Evolutionary conservation across 2,113 vertebrate genomes (phyloP), one percentile per base, ranked within the genome.

Genomic region (Anser cygnoides): DNA sequence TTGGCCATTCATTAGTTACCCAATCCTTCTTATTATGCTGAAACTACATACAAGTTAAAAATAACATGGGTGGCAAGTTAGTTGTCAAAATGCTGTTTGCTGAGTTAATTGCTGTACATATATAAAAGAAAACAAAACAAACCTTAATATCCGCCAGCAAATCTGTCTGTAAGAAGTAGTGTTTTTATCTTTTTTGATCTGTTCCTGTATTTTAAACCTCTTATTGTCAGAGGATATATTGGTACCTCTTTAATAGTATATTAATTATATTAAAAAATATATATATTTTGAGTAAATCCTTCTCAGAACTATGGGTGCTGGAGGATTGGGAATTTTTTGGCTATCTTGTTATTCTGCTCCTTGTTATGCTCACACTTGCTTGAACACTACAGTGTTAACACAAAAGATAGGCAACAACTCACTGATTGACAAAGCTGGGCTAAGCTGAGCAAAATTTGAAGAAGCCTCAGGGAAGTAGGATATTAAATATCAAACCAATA

Each of bases 401-500:
- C 17, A 71, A 6, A 28, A 33, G 37, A 63, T 31, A n/a, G 23
- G 28, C 35, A 77, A 41, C 13, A 78, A 10, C 28, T 83, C 25
- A 28, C 26, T 77, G 68, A 89, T 54, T 81, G 70, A 82, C 52
- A 54, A 28, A 1, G 9, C 13, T 58, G 68, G 26, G 33, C 39
- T 89, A 84, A 89, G 5, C 14, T 5, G 3, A 74, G 41, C 8
- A 79, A 84, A 86, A 74, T 85, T 67, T 89, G 46, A 87, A 75
- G 33, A 66, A 71, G 46, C 71, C 61, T 85, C 25, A 25, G 61
- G 76, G 66, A 82, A 89, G 23, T 13, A 74, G 20, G 58, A 37
- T 86, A 76, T 79, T 80, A 83, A 73, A 80, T 57, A 93, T 71
- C 65, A 94, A 93, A 77, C 11, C 26, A 66, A 20, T 77, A 84